These are phyloP conservation scores for Archocentrus centrarchus DNA, from an alignment of 2,113 vertebrate species.

Conservation along the genomic window DNA sequence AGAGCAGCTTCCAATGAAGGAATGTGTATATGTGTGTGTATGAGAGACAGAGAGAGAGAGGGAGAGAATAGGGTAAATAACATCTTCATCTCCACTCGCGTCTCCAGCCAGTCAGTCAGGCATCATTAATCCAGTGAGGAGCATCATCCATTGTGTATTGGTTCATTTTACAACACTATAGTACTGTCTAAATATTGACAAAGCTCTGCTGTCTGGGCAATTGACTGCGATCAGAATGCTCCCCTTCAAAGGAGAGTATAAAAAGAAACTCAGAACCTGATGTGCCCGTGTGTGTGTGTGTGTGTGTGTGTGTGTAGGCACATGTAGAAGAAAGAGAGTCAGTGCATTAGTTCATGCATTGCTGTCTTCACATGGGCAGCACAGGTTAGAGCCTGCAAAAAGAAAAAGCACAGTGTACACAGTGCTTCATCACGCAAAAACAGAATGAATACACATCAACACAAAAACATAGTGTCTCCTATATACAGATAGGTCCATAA, in stretches of 20 bases:
- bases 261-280: constrained; percentile 47
- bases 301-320: not conserved
- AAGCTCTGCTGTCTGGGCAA: constrained; percentile 74
- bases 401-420: not conserved
- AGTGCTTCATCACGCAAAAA: not conserved
- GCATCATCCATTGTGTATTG: constrained; percentile 74
- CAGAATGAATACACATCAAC: constrained; percentile 1
- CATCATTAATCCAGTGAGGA: constrained; percentile 79
- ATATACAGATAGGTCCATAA: not conserved
- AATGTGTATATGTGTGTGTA: constrained; percentile 11
- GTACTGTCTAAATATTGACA: constrained; percentile 81
- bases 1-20: constrained; percentile 69
- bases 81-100: constrained; percentile 68
- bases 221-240: constrained; percentile 77
- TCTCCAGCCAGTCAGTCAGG: constrained; percentile 74
- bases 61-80: constrained; percentile 66
- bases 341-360: not conserved
- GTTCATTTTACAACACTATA: constrained; percentile 78
- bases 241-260: constrained; percentile 51
- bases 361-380: not conserved
- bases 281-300: constrained; percentile 6
- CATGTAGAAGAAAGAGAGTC: not conserved
- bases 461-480: not conserved
- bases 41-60: not conserved
- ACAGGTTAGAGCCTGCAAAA: constrained; percentile 12